Evolutionary conservation across 2,113 vertebrate genomes (phyloP), one percentile per base, ranked within the genome.

Genomic region (Ciconia boyciana): DNA sequence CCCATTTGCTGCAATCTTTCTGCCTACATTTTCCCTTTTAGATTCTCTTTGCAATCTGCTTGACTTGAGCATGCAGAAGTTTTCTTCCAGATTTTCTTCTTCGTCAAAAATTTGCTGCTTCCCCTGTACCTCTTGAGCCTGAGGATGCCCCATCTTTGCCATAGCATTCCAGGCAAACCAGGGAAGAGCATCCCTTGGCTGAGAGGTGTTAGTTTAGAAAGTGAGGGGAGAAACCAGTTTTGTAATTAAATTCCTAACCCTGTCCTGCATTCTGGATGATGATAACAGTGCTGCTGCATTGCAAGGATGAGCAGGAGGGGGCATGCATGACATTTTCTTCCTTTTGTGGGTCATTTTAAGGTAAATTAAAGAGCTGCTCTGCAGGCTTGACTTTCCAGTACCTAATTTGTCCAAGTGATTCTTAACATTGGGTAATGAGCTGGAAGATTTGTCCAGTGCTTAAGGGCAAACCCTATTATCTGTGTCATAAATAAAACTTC

Each of bases 381-480:
- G 39, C 49, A 58, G 48, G 44, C 28, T 89, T 8, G 3, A 24
- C 43, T 89, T 94, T 58, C 51, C 26, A 32, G 29, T 16, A 32
- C n/a, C 66, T 54, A 12, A 77, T 90, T 94, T 96, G 12, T 84
- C 65, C 39, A 32, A 76, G 39, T 24, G 52, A 60, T 87, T 48
- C 68, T 91, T 84, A 32, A 46, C 5, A 0, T 1, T 58, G 77
- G 61, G 65, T 94, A 94, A 94, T 87, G 84, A 89, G 60, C 82
- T 90, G 87, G 81, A 80, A 94, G 76, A 65, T 87, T 92, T 89
- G 48, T 62, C 46, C 43, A 16, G 43, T 52, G 77, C 93, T 93
- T 80, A 46, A 89, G 85, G 83, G 65, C 49, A 68, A 96, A 71
- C 39, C 28, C 70, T 18, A 29, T 89, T 87, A 94, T 51, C 89